Percentiles rank a stretch among this genome's conserved stretches.
phyloP scores from a whole-genome alignment of 2,113 vertebrate genomes.

The Laticauda colubrina region DNA sequence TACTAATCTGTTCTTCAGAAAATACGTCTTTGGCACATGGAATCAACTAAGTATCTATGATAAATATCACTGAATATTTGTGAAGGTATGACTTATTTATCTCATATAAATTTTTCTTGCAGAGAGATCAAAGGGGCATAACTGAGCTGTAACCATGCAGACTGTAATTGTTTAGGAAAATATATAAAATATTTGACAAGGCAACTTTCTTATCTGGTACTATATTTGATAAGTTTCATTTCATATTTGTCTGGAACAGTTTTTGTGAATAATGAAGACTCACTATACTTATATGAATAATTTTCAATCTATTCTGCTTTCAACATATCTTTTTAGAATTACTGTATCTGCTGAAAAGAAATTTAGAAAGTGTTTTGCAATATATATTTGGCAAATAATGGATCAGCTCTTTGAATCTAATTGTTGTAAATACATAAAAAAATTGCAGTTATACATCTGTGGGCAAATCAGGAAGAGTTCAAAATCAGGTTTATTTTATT shows the following conservation, averaged over 20 bases:
- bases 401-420: background rate
- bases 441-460: background rate
- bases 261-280: background rate
- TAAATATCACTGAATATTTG: background rate
- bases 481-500: background rate
- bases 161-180: background rate
- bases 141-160: background rate
- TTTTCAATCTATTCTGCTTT: background rate
- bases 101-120: background rate
- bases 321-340: background rate
- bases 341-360: background rate
- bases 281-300: background rate
- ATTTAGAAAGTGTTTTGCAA: background rate
- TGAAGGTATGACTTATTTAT: background rate
- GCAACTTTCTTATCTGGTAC: background rate
- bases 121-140: background rate
- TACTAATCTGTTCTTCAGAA: background rate
- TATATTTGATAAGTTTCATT: background rate
- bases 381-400: background rate
- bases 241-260: background rate
- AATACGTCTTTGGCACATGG: background rate
- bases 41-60: background rate
- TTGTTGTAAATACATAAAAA: background rate
- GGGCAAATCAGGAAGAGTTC: background rate
- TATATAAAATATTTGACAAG: background rate